Evolutionary conservation across 2,113 vertebrate species (phyloP), one percentile per base, ranked within the genome.

Genomic region (Mesembrinibis cayennensis): DNA sequence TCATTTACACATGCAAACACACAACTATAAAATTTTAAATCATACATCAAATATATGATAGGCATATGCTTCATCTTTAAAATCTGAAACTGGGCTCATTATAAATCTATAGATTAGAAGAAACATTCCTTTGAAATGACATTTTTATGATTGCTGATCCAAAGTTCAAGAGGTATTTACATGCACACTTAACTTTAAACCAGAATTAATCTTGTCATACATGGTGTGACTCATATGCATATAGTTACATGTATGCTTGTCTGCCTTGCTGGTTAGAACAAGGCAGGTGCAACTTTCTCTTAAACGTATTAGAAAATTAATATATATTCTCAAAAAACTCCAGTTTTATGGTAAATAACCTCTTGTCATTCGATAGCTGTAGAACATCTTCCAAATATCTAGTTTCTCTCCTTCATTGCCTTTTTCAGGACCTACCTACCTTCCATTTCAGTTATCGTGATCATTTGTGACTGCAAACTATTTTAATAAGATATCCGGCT

Each of bases 401-500:
- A 16, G 14, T 53, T 93, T 90, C 52, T 62, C 18, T 22, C 32
- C 84, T 79, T 97, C 62, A 6, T 22, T 93, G 79, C 74, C 70
- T 94, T 82, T 87, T 91, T 29, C 73, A 36, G 32, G 73, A 92
- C 62, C 49, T 59, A 56, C 90, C 80, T 87, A 62, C 32, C 87
- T 89, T 87, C 69, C 50, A 72, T 94, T 90, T 84, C 58, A 82
- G 80, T 96, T 93, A 88, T 53, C 29, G 0, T 89, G 88, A 89
- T 95, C 77, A 88, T 96, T 96, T 96, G 84, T 98, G 96, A 91
- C 92, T 88, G 95, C 49, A 96, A 97, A 97, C 94, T 97, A 98
- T 98, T 98, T 98, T 98, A 98, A 98, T 98, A 97, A 98, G 98
- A 95, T 86, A 96, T 79, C 72, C 18, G 32, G 88, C 81, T 7